Evolutionary conservation across 2,113 vertebrate genomes (phyloP), one percentile per base, ranked within the genome.

Genomic region (Loxodonta africana): DNA sequence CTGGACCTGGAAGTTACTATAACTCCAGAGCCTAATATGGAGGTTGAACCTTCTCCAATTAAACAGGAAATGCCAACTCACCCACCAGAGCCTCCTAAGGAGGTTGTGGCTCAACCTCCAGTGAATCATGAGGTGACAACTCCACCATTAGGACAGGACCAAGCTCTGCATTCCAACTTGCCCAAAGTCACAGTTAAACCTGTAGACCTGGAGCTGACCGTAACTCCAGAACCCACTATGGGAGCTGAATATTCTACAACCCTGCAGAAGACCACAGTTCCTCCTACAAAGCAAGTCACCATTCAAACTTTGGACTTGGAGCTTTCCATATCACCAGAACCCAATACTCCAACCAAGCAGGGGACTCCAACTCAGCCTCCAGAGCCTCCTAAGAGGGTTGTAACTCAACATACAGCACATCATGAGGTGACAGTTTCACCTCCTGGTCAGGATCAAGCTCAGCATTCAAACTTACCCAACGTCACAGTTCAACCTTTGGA

Each of bases 381-480:
- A 48, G 48, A 48, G 48, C 48, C 5, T 48, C 6, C 48, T 48
- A 48, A 48, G 48, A 10, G 48, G 48, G 48, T 48, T 48, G 48
- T 7, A 48, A 10, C 48, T 48, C 48, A 48, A 48, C 48, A 48
- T n/a, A 18, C 18, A 28, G 8, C 33, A 5, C 7, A 33, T 20
- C 25, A 65, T 0, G 10, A 62, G 4, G 33, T 48, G 33, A 74
- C 74, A 69, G 3, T 82, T 82, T 5, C 6, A 33, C 26, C 65
- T 69, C 33, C 11, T 8, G 44, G 41, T 63, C 26, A 74, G 3
- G 62, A 67, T 85, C 71, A 44, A 10, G 2, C 18, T 78, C 76
- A 44, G 25, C 28, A 73, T 33, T 7, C 23, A 1, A 11, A 5
- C 4, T 30, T 3, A 11, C 51, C 51, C 0, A 12, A 7, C 23